These are phyloP conservation scores for Sialis fuliginosa DNA, from an alignment of 2,888 invertebrate genomes.

Conservation along the genomic window DNA sequence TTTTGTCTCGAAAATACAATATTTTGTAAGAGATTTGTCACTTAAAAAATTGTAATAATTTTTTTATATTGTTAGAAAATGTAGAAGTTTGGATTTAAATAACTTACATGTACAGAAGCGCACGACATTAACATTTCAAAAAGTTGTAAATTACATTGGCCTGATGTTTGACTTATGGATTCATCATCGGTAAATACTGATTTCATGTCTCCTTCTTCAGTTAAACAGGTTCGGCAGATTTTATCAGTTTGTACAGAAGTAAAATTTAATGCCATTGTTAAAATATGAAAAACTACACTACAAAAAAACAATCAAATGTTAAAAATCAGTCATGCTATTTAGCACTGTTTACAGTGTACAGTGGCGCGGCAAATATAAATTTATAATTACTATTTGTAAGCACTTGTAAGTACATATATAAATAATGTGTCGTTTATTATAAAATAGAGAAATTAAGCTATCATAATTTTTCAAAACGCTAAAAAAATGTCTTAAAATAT, in stretches of 20 bases:
- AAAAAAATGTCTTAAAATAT: too few relatives aligned
- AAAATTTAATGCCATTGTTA: constrained; percentile 10
- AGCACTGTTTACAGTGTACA: too few relatives aligned
- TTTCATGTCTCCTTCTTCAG: constrained; percentile 19
- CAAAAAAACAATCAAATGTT: too few relatives aligned
- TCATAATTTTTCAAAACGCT: too few relatives aligned
- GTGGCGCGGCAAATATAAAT: too few relatives aligned
- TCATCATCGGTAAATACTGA: constrained; percentile 21
- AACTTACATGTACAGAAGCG: constrained; percentile 20
- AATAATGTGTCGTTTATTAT: too few relatives aligned
- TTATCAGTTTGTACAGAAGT: constrained; percentile 18
- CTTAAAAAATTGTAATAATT: neutral
- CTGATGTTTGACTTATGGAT: constrained; percentile 14
- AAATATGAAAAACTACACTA: neutral
- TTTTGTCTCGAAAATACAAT: neutral
- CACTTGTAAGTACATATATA: too few relatives aligned
- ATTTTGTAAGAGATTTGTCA: neutral
- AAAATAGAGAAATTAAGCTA: too few relatives aligned
- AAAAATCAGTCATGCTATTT: too few relatives aligned
- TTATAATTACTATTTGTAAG: too few relatives aligned
- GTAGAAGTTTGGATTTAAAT: neutral
- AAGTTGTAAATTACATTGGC: constrained; percentile 13
- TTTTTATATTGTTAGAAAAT: neutral
- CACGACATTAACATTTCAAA: constrained; percentile 23
- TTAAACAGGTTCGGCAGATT: constrained; percentile 24